phyloP scores from a whole-genome alignment of 53 echinoderm and acorn worm genomes.

The Zoroaster sp. region DNA sequence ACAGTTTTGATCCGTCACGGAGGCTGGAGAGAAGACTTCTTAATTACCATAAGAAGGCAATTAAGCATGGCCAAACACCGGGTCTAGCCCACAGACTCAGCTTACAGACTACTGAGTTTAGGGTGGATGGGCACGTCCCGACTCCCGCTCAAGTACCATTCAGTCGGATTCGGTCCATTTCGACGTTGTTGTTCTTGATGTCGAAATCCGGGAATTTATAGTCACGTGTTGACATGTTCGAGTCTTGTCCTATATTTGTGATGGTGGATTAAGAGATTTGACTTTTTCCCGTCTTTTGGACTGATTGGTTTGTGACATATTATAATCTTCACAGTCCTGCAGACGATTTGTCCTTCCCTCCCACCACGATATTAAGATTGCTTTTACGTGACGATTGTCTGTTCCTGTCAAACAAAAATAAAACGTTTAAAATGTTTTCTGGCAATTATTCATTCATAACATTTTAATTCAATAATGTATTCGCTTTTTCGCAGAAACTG shows the following conservation, averaged over 20 bases:
- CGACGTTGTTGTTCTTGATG: not conserved
- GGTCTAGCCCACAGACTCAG: not conserved
- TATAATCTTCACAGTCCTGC: too few species aligned
- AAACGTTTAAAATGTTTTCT: too few species aligned
- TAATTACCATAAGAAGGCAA: constrained; percentile 13
- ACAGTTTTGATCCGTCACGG: constrained; percentile 11
- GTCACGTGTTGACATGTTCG: constrained; percentile 20
- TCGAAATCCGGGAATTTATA: not conserved
- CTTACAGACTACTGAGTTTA: not conserved
- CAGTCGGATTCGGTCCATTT: not conserved
- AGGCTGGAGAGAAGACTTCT: not conserved
- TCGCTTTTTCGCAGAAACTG: too few species aligned
- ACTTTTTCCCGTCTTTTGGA: too few species aligned
- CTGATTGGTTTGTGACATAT: not conserved
- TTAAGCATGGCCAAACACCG: not conserved
- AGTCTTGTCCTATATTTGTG: not conserved
- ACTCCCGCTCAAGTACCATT: not conserved
- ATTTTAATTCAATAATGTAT: too few species aligned
- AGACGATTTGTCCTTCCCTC: too few species aligned
- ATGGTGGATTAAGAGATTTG: not conserved
- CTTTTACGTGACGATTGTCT: too few species aligned
- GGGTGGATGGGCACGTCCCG: constrained; percentile 6
- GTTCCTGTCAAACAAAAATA: too few species aligned
- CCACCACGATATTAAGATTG: too few species aligned
- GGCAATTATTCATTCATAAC: too few species aligned